Conservation (phyloP, 2,888 invertebrate species). For the Aspidiotus destructor region DNA sequence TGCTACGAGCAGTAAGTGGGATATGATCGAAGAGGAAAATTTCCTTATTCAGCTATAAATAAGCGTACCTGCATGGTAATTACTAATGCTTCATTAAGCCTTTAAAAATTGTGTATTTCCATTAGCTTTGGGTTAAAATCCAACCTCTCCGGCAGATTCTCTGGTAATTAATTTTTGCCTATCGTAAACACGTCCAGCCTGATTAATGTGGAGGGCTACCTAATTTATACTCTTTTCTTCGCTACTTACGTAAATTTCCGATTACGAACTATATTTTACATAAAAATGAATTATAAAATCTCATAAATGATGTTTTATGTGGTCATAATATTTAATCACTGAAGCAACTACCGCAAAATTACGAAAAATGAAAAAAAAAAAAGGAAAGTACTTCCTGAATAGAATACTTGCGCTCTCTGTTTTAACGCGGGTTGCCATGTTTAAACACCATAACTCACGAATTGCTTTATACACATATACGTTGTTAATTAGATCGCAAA, state of each 20-base stretch:
- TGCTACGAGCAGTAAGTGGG: no score
- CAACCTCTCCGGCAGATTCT: no score
- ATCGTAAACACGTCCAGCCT: no score
- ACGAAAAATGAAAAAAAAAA: conserved; percentile 17
- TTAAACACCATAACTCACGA: conserved; percentile 33
- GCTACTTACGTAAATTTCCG: conserved; percentile 24
- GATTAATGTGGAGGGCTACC: no score
- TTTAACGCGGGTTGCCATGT: conserved; percentile 26
- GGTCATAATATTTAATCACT: conserved; percentile 33
- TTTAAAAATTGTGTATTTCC: no score
- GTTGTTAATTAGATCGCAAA: conserved; percentile 31
- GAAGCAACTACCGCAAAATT: conserved; percentile 32
- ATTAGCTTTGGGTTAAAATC: no score
- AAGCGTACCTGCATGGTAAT: no score
- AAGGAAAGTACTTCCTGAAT: conserved; percentile 32
- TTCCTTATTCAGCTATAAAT: no score
- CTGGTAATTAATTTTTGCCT: no score
- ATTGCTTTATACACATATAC: conserved; percentile 27
- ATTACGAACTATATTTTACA: conserved; percentile 31
- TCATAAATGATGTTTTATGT: conserved; percentile 31
- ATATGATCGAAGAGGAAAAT: no score
- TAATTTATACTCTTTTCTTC: no score
- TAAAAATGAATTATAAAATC: conserved; percentile 33
- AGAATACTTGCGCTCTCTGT: conserved; percentile 19
- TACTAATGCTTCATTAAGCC: no score